A percentile compares a stretch with the other conserved stretches of the same genome.
These are phyloP conservation scores for Tyrophagus putrescentiae DNA, from an alignment of 1,140 invertebrate species.

Conservation along the genomic window DNA sequence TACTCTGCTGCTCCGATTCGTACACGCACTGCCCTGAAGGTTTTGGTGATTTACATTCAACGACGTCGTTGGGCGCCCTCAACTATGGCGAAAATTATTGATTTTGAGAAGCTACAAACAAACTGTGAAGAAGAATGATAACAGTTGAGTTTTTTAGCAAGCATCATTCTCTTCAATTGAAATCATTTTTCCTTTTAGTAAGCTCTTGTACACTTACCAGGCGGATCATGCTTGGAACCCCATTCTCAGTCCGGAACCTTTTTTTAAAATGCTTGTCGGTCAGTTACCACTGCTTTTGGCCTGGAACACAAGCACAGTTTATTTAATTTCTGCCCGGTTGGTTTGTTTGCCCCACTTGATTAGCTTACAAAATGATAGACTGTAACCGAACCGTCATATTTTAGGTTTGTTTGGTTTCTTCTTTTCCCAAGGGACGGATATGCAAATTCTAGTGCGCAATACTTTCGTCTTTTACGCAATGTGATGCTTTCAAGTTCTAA, in stretches of 20 bases:
- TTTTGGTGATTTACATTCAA: slow-evolving; percentile 93
- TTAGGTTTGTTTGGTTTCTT: slow-evolving; percentile 89
- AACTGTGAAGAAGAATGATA: slow-evolving; percentile 90
- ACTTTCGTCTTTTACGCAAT: slow-evolving; percentile 81
- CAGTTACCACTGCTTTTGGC: slow-evolving; percentile 75
- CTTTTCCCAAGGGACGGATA: slow-evolving; percentile 69
- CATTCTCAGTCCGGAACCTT: slow-evolving; percentile 76
- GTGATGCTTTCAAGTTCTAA: slow-evolving; percentile 75
- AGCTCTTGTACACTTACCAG: slow-evolving; percentile 83
- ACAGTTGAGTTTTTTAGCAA: too few relatives aligned
- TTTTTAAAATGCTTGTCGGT: slow-evolving; percentile 93
- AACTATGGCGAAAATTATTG: slow-evolving; percentile 93
- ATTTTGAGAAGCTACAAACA: slow-evolving; percentile 68
- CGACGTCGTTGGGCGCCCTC: slow-evolving; percentile 89
- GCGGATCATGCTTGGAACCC: slow-evolving; percentile 65
- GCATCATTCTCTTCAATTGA: too few relatives aligned
- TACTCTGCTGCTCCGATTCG: slow-evolving; percentile 96
- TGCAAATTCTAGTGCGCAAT: slow-evolving; percentile 82
- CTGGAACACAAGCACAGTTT: slow-evolving; percentile 76
- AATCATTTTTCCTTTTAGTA: too few relatives aligned
- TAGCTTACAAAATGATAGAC: too few relatives aligned
- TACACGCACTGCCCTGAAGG: slow-evolving; percentile 89
- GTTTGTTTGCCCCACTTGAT: too few relatives aligned
- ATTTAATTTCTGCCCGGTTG: slow-evolving; percentile 70
- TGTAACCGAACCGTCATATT: too few relatives aligned